phyloP scores from a whole-genome alignment of 2,113 vertebrate genomes.

The Scopus umbretta region DNA sequence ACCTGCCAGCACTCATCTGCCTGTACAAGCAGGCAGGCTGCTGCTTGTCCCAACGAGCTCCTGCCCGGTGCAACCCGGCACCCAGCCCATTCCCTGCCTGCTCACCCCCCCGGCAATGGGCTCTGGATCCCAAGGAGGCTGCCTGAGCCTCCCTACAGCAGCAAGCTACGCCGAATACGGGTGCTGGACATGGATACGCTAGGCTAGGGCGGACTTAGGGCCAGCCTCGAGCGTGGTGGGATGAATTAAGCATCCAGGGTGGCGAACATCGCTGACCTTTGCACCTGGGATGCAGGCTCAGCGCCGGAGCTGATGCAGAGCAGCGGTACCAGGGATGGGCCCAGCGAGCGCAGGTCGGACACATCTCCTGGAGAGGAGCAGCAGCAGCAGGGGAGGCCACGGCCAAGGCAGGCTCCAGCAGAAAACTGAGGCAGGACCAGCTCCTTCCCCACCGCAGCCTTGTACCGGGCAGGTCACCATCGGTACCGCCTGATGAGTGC shows the following conservation, averaged over 20 bases:
- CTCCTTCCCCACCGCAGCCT: not conserved
- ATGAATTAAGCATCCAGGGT: not conserved
- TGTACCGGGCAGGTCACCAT: fast-evolving
- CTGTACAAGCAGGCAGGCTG: not conserved
- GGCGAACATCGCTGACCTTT: not conserved
- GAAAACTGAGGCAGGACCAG: not conserved
- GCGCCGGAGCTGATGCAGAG: not conserved
- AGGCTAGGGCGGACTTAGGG: fast-evolving
- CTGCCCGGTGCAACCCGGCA: not conserved
- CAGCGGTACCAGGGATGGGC: not conserved
- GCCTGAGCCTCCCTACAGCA: not conserved
- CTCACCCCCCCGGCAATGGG: not conserved
- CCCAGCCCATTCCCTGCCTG: not conserved
- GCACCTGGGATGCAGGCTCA: not conserved
- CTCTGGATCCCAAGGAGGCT: not conserved
- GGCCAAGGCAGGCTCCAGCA: not conserved
- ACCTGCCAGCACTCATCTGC: not conserved
- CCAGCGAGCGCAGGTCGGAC: not conserved
- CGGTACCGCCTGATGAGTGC: fast-evolving
- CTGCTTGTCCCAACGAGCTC: not conserved
- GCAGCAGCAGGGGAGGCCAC: not conserved
- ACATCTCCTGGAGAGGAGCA: not conserved
- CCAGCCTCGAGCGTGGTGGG: fast-evolving
- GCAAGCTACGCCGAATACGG: fast-evolving
- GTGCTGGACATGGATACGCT: not conserved